Base-by-base conservation (phyloP, 2,888 invertebrate species). In the Lamellibrachia satsuma region DNA sequence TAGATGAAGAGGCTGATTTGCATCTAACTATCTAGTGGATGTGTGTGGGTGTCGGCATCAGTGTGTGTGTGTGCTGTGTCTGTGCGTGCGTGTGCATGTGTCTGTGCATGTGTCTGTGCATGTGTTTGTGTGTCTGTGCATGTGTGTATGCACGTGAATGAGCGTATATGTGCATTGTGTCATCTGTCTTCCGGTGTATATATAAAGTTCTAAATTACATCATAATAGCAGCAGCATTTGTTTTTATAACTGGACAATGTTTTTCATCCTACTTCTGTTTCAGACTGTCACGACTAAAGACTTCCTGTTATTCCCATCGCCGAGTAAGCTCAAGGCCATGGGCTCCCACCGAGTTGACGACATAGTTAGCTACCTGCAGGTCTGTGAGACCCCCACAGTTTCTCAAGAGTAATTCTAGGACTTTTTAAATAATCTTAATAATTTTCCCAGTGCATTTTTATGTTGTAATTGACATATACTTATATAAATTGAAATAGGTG, bases 241-340 rank as follows among this genome's bases (percentile, higher is more conserved):
- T 75, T 75, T 39, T 6, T 15, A 75, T n/a, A 2, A 15, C 75
- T 75, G 75, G 6, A 22, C 22, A 75, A 75, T 22, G 75, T 75
- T 75, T 15, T 22, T 91, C 3, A 7, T 51, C 27, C 11, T 39
- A 39, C 27, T 11, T 52, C 2, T 91, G 92, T 93, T 92, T 3
- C 91, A 93, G 93, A 90, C 93, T 0, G 90, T 92, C 15, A 93
- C 91, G 6, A 92, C 93, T 22, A 92, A 92, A 39, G 96, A 96
- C 75, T 95, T 96, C 93, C 93, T 96, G 22, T 93, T 95, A 11
- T 95, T 95, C 91, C 96, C 96, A 6, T 95, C 96, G 1, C 95
- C 95, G 51, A 93, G 94, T 9, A 96, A 95, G 93, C 93, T 95
- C 15, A 93, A 95, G 22, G 94, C 94, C 52, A 92, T 95, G 57